These are phyloP conservation scores for Drosophila mercatorum DNA, from an alignment of 2,888 invertebrate species.

Conservation along the genomic window DNA sequence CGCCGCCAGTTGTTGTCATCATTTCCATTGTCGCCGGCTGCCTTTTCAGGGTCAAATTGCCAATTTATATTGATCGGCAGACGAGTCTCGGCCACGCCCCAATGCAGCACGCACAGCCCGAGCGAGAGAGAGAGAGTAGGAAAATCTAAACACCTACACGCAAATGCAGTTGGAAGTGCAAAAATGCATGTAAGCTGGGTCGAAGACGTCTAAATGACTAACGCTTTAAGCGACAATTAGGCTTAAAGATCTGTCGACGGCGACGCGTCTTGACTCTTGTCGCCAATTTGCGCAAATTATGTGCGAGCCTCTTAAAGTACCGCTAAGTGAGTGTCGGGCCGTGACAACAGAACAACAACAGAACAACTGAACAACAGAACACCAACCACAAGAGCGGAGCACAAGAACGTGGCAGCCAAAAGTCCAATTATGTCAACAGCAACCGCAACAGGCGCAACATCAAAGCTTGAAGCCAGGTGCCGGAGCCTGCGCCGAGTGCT, in stretches of 20 bases:
- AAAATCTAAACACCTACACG: conserved; percentile 49
- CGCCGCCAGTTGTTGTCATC: conserved; percentile 39
- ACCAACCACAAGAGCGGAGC: conserved; percentile 22
- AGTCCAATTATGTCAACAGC: conserved; percentile 78
- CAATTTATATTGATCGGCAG: conserved; percentile 76
- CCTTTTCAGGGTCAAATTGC: conserved; percentile 76
- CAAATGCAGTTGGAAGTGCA: neutral
- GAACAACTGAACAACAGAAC: conserved; percentile 33
- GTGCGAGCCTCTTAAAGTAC: conserved; percentile 76
- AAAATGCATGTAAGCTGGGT: neutral
- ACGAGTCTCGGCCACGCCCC: conserved; percentile 28
- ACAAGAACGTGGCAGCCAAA: conserved; percentile 44
- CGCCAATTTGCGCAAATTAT: conserved; percentile 80
- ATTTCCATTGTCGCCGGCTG: conserved; percentile 50
- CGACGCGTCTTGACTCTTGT: conserved; percentile 56
- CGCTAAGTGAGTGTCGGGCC: conserved; percentile 72
- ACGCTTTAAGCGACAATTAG: conserved; percentile 69
- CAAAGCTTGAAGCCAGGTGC: conserved; percentile 58
- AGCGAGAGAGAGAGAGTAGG: neutral
- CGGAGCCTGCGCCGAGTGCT: conserved; percentile 41
- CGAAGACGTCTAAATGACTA: conserved; percentile 27
- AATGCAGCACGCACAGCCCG: conserved; percentile 11
- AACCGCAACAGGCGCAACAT: conserved; percentile 70
- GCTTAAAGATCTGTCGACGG: conserved; percentile 68
- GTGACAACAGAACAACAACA: conserved; percentile 47